Evolutionary conservation across 1,140 invertebrate genomes (phyloP), one percentile per base, ranked within the genome.

Genomic region (Monomorium pharaonis): DNA sequence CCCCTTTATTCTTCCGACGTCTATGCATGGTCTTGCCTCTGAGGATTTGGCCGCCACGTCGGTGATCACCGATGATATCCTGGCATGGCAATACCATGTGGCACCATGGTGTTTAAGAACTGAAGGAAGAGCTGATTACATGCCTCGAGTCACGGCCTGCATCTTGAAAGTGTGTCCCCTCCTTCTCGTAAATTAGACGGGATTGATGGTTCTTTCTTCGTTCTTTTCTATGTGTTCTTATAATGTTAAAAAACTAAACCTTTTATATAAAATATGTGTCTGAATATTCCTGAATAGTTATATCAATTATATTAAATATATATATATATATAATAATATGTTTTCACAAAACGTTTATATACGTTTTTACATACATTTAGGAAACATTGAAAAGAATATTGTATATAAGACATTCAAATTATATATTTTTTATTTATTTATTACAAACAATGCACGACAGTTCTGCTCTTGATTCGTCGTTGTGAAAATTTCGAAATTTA

Each of bases 71-170:
- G 16, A 18, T 70, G 63, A 47, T 83, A 37, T 83, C 62, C 49
- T 27, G 54, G 76, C 49, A 86, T 47, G 70, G 76, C 54, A 70
- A 65, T 60, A 84, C 54, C 47, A 9, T 24, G 70, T 84, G 70
- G 12, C 49, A 90, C 14, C 49, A 27, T 77, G 54, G 21, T 87
- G 75, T 88, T 90, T 86, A 90, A 89, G 78, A 85, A 70, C 69
- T 18, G 63, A 86, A 88, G 86, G 86, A 88, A 91, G n/a, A 88
- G 87, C 80, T 94, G 93, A 94, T 94, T 94, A 93, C 89, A 93
- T 88, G 89, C 89, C 77, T 86, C 78, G 78, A 84, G 89, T 86
- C 86, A 91, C 83, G 80, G 80, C 30, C 87, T 75, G 89, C 85
- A 91, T 93, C 86, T 88, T 90, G 42, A 54, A 93, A 91, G 84